phyloP scores from a whole-genome alignment of 2,888 invertebrate species.

The Trichogramma dendrolimi region DNA sequence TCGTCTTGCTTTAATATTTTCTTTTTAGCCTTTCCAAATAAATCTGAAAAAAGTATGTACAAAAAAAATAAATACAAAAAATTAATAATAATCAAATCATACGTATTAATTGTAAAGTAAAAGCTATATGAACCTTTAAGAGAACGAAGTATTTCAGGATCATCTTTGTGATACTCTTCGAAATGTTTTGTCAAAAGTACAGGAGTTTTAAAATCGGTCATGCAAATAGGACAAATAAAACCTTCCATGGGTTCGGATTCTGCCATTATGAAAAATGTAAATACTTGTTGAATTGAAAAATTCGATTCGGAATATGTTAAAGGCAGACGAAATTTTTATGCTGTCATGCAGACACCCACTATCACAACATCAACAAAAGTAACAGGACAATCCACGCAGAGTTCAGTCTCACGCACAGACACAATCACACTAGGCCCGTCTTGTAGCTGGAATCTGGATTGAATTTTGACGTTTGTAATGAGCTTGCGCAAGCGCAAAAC shows the following conservation, averaged over 20 bases:
- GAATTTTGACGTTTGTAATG: too few species aligned
- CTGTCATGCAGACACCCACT: too few species aligned
- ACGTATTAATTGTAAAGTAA: background rate
- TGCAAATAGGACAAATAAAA: slow-evolving; percentile 92
- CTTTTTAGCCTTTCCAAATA: slow-evolving; percentile 86
- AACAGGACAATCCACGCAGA: too few species aligned
- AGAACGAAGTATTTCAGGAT: slow-evolving; percentile 76
- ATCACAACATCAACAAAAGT: too few species aligned
- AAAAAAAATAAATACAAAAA: slow-evolving; percentile 1
- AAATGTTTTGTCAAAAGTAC: slow-evolving; percentile 82
- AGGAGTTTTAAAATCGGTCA: slow-evolving; percentile 82
- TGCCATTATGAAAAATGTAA: slow-evolving; percentile 36
- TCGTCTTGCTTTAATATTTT: slow-evolving; percentile 77
- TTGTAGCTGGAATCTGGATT: too few species aligned
- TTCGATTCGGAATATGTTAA: too few species aligned
- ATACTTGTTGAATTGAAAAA: too few species aligned
- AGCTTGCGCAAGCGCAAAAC: too few species aligned
- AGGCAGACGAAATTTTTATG: too few species aligned
- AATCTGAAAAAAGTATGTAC: slow-evolving; percentile 47
- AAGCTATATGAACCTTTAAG: slow-evolving; percentile 61
- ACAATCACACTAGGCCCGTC: too few species aligned
- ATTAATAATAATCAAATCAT: slow-evolving; percentile 1
- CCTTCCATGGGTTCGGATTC: slow-evolving; percentile 74
- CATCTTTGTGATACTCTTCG: slow-evolving; percentile 81
- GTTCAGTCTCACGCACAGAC: too few species aligned